These are phyloP conservation scores for Laticauda colubrina DNA, from an alignment of 2,113 vertebrate species.

Conservation along the genomic window DNA sequence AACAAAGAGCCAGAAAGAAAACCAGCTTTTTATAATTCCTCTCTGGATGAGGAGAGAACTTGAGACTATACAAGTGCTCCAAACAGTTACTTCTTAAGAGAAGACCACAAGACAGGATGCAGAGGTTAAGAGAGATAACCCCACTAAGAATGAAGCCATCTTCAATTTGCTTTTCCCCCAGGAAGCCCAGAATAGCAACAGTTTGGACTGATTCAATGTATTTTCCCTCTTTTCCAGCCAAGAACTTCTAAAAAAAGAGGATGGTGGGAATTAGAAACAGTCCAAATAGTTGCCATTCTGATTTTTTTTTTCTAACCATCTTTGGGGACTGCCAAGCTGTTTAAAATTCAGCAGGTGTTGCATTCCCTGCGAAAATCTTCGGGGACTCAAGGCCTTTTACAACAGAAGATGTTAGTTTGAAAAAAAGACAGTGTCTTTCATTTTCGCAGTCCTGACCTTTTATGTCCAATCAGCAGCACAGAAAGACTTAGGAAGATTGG, in stretches of 20 bases:
- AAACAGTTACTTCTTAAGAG: neutral
- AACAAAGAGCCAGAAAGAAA: neutral
- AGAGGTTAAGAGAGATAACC: neutral
- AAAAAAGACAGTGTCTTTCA: neutral
- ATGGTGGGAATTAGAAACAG: slow-evolving; percentile 10
- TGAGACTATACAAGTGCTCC: neutral
- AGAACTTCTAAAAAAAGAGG: neutral
- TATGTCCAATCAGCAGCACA: neutral
- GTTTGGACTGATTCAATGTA: neutral
- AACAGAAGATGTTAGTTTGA: neutral
- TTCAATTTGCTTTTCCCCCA: neutral
- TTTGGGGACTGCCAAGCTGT: slow-evolving; percentile 19
- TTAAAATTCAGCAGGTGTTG: slow-evolving; percentile 24
- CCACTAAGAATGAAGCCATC: neutral
- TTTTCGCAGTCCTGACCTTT: slow-evolving; percentile 9
- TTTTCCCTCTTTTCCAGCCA: neutral
- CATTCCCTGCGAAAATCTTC: slow-evolving; percentile 20
- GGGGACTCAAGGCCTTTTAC: neutral
- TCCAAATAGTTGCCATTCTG: slow-evolving; percentile 1
- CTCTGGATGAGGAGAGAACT: neutral
- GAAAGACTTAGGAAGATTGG: neutral
- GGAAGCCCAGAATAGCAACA: neutral
- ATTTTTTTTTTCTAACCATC: neutral
- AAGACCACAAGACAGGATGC: neutral
- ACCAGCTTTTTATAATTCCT: neutral